Evolutionary conservation across 2,888 invertebrate genomes (phyloP), one percentile per base, ranked within the genome.

Genomic region (Parascotia fuliginaria): DNA sequence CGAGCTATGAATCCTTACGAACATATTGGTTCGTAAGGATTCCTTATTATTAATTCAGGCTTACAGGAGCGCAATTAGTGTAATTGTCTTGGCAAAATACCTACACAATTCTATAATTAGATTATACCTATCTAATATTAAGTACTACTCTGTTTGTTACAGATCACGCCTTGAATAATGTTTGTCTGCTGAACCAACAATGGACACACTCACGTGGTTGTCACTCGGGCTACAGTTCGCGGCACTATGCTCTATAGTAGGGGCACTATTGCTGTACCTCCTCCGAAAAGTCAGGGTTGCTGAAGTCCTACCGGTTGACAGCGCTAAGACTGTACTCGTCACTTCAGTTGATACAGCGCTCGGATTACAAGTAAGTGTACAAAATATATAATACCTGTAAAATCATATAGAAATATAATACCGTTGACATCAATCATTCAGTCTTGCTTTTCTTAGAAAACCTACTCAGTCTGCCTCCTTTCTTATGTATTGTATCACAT

Each of bases 131-230:
- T 70, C n/a, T n/a, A n/a, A n/a, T n/a, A n/a, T n/a, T n/a, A n/a
- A n/a, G n/a, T n/a, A n/a, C n/a, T n/a, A n/a, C n/a, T n/a, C n/a
- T 42, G 41, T 28, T 81, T 77, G 75, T 87, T 84, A 9, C 84
- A 89, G 89, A 77, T 72, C 61, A 60, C 64, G 40, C 57, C 48
- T 59, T 54, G 65, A 63, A 84, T 70, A 73, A 88, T 89, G 89
- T 65, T 71, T 64, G 71, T 75, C 44, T 69, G 73, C 50, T 84
- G 72, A 76, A 31, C 57, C 38, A 69, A 75, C 72, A 54, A 96
- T 97, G 96, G 97, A 97, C 81, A 94, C 95, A 76, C 95, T 96
- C 77, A 96, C 96, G 73, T 96, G 96, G 88, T 88, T 96, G 77
- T 95, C 96, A 27, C 91, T 97, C 81, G 96, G 96, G 70, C 94